phyloP scores from a whole-genome alignment of 1,140 invertebrate species.

The Pectinophora gossypiella region DNA sequence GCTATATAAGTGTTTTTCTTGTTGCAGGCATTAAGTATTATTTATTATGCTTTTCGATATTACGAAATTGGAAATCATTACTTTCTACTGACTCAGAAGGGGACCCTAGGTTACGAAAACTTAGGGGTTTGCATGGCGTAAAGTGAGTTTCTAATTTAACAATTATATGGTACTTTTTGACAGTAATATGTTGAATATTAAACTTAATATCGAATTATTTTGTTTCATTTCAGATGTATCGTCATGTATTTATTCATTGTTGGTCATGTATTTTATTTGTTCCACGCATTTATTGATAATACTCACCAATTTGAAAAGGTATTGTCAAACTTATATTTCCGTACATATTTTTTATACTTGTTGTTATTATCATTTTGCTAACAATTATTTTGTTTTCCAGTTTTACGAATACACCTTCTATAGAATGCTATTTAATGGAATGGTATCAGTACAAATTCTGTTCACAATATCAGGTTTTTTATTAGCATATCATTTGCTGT shows the following conservation, averaged over 20 bases:
- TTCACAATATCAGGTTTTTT: not conserved
- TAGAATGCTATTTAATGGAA: not conserved
- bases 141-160: too few species aligned
- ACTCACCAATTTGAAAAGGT: not conserved
- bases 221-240: not conserved
- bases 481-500: not conserved
- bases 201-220: too few species aligned
- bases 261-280: not conserved
- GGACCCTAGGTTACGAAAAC: not conserved
- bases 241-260: not conserved
- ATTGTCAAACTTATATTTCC: not conserved
- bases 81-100: not conserved
- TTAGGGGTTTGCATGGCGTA: not conserved
- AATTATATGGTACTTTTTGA: too few species aligned
- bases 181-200: too few species aligned
- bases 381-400: not conserved
- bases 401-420: not conserved
- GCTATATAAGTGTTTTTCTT: too few species aligned
- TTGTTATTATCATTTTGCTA: not conserved
- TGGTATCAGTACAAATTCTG: not conserved
- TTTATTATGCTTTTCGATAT: not conserved
- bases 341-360: not conserved
- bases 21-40: not conserved
- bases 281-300: not conserved
- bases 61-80: not conserved